Base-by-base conservation (phyloP, 2,797 vertebrate genomes). In the Pempheris klunzingeri region DNA sequence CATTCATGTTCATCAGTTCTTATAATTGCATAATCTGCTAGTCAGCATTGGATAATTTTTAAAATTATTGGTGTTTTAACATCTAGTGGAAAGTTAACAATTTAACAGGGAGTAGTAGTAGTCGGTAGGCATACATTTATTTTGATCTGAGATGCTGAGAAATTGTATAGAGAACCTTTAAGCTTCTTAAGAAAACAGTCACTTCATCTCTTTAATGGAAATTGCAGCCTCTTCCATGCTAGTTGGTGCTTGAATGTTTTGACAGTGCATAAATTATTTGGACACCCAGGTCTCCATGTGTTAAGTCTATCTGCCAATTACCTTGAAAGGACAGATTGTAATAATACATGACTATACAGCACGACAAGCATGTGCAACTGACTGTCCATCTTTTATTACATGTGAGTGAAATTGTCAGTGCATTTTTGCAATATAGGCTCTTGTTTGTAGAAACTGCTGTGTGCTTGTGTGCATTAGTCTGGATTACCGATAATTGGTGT, bases 181-280 rank as follows among this genome's bases (percentile, higher is more conserved):
- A 28, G 34, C 28, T 46, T 46, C 6, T 18, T 28, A 24, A 57
- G 41, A 55, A 32, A 55, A 9, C 13, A 39, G 12, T 57, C 28
- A 15, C 54, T 28, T 30, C 43, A 63, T 70, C 20, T 61, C 34
- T 71, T 68, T 39, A 49, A 74, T 38, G 17, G 26, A 30, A 61
- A 49, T 47, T 12, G 28, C 36, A 22, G 52, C 38, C 65, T 80
- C 17, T 44, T 70, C n/a, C 30, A 17, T 46, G 36, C 68, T 22
- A 28, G n/a, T 24, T 44, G 36, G 28, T 41, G 34, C 32, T 53
- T 70, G 13, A 52, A 26, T 69, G 59, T 71, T 74, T 70, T 61
- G 80, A 83, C 64, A 49, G 41, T 26, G 30, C 12, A 30, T 62
- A 63, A 67, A 79, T 82, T 15, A 78, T 64, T 17, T 74, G 24